Percentiles rank a stretch among this genome's conserved stretches.
These are phyloP conservation scores for Falcaria lacertinaria DNA, from an alignment of 2,888 invertebrate species.

Conservation along the genomic window DNA sequence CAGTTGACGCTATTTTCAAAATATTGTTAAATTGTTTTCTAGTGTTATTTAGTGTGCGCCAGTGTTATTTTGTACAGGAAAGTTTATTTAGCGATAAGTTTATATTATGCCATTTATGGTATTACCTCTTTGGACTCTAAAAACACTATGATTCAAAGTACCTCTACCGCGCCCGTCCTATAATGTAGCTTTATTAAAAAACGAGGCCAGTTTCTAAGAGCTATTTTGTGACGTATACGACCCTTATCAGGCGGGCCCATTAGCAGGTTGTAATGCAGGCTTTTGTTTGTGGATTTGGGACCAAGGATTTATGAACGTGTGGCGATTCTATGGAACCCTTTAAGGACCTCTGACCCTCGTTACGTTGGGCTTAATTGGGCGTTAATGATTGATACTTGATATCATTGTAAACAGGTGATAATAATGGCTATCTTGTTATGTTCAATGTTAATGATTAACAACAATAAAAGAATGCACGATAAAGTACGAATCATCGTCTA, in stretches of 20 bases:
- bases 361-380: slow-evolving; percentile 7
- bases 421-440: neutral
- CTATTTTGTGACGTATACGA: neutral
- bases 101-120: too few species aligned
- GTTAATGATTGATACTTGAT: slow-evolving; percentile 1
- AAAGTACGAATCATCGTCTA: too few species aligned
- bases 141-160: neutral
- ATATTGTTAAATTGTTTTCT: too few species aligned
- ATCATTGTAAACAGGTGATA: neutral
- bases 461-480: too few species aligned
- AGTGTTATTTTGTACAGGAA: too few species aligned
- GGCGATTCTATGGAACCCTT: slow-evolving; percentile 12
- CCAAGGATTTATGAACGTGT: slow-evolving; percentile 9
- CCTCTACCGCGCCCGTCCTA: too few species aligned
- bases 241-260: slow-evolving; percentile 9
- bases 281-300: slow-evolving; percentile 10
- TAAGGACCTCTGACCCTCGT: slow-evolving; percentile 1
- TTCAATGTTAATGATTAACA: neutral
- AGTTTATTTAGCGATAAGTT: too few species aligned
- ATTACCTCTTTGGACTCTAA: too few species aligned
- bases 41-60: too few species aligned
- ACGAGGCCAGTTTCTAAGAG: neutral
- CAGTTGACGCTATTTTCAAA: too few species aligned
- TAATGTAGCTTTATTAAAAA: neutral
- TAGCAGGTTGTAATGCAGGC: slow-evolving; percentile 11